A percentile compares a stretch with the other conserved stretches of the same genome.
phyloP scores from a whole-genome alignment of 2,797 vertebrate genomes.

The Lagorchestes hirsutus region DNA sequence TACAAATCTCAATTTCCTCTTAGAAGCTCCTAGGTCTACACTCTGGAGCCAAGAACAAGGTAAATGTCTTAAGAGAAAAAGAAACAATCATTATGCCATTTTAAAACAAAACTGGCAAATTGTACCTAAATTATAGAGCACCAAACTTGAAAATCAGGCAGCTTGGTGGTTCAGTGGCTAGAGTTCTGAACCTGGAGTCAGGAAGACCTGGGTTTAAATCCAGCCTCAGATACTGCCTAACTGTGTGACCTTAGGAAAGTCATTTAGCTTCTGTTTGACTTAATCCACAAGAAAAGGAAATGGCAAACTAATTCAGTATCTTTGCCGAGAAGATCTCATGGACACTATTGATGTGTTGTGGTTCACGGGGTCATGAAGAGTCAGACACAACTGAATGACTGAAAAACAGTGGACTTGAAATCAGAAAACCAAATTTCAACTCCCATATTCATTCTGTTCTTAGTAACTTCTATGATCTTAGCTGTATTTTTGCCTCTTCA shows the following conservation, averaged over 20 bases:
- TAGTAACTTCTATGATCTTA: neutral
- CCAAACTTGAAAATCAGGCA: neutral
- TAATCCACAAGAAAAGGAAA: neutral
- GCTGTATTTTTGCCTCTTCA: neutral
- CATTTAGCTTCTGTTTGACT: neutral
- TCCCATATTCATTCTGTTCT: neutral
- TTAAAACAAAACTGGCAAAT: slow-evolving; percentile 73
- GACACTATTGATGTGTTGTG: neutral
- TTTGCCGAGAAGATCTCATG: neutral
- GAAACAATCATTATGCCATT: slow-evolving; percentile 65
- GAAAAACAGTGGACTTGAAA: neutral
- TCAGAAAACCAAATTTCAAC: neutral
- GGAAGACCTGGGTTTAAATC: neutral
- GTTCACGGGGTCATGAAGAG: neutral
- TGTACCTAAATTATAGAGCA: slow-evolving; percentile 70
- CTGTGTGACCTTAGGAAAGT: neutral
- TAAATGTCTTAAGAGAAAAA: slow-evolving; percentile 13
- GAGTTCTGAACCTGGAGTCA: neutral
- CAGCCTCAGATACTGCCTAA: neutral
- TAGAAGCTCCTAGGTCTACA: slow-evolving; percentile 28
- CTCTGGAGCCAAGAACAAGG: slow-evolving; percentile 61
- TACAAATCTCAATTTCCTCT: slow-evolving; percentile 41
- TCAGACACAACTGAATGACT: neutral
- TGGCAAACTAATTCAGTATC: neutral
- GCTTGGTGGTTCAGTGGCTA: neutral